Conservation (phyloP, 37 sponge, comb jelly and placozoan genomes). For the Mnemiopsis leidyi region DNA sequence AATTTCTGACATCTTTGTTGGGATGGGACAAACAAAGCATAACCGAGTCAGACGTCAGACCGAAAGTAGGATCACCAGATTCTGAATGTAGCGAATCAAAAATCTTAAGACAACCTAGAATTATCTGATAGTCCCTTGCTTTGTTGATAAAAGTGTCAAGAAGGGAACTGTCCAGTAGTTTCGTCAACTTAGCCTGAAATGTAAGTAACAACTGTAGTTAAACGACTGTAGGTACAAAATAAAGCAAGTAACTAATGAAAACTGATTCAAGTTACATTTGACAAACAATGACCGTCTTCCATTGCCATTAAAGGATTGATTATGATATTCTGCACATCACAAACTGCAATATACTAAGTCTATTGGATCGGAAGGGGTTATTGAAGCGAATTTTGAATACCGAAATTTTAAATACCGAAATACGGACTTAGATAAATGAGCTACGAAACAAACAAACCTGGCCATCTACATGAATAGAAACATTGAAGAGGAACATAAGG, state of each 20-base stretch:
- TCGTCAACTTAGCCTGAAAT: not conserved
- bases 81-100: not conserved
- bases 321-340: too few relatives aligned
- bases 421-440: too few relatives aligned
- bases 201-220: too few relatives aligned
- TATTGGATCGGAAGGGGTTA: too few relatives aligned
- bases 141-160: not conserved
- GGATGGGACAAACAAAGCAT: not conserved
- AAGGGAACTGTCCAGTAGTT: not conserved
- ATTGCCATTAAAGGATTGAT: too few relatives aligned
- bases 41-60: not conserved
- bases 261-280: too few relatives aligned
- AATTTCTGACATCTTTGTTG: slow-evolving; percentile 24
- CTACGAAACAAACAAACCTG: slow-evolving; percentile 15
- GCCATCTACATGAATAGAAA: not conserved
- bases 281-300: too few relatives aligned
- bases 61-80: not conserved
- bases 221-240: too few relatives aligned
- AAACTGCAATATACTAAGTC: too few relatives aligned
- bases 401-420: too few relatives aligned
- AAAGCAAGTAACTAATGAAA: too few relatives aligned
- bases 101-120: not conserved
- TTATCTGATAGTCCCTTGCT: not conserved
- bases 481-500: slow-evolving; percentile 29
- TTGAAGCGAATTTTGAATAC: too few relatives aligned